Percentiles rank a stretch among this genome's conserved stretches.
phyloP scores from a whole-genome alignment of 2,113 vertebrate genomes.

The Aegypius monachus region DNA sequence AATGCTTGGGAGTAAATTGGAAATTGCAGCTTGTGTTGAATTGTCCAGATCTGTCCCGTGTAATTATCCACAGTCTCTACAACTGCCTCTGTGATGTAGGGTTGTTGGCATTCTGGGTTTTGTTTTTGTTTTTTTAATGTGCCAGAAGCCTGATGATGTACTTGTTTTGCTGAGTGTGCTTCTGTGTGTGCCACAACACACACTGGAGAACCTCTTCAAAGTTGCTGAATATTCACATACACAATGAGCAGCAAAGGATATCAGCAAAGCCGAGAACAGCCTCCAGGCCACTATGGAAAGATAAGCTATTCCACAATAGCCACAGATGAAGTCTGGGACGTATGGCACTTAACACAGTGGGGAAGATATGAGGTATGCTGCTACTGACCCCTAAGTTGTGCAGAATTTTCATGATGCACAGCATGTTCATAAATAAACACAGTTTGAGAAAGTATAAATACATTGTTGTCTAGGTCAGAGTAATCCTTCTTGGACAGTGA shows the following conservation, averaged over 20 bases:
- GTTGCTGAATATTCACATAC: not conserved
- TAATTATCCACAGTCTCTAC: not conserved
- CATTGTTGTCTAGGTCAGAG: not conserved
- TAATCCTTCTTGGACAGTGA: not conserved
- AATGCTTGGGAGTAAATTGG: not conserved
- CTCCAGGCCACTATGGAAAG: not conserved
- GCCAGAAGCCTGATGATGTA: not conserved
- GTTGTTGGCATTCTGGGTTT: not conserved
- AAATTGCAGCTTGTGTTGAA: not conserved
- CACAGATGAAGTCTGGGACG: not conserved
- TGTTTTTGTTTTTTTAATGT: not conserved
- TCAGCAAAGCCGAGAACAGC: not conserved
- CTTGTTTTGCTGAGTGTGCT: not conserved
- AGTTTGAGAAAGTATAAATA: not conserved
- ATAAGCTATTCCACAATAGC: not conserved
- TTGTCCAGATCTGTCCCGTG: not conserved
- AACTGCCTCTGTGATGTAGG: not conserved
- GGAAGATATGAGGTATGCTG: not conserved
- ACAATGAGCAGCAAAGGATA: not conserved
- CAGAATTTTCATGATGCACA: not conserved
- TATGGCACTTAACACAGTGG: not conserved
- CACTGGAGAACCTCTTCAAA: not conserved
- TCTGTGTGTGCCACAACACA: not conserved
- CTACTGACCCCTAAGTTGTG: not conserved
- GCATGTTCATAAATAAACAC: not conserved